Evolutionary conservation across 2,888 invertebrate genomes (phyloP).

Genomic region (Podotricha telesiphe): DNA sequence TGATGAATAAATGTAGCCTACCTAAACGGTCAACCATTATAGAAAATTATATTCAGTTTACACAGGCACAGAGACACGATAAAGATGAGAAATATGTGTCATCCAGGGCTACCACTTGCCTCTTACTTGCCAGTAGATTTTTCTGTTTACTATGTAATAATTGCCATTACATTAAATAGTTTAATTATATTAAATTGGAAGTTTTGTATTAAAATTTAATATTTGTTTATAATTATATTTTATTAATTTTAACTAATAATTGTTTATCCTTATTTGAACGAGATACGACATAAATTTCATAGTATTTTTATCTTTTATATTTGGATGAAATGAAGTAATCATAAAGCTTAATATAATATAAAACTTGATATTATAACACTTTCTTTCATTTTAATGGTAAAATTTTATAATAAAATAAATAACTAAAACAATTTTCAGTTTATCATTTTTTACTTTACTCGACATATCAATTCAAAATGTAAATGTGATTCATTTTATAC

Average conservation of each 20-base stretch:
- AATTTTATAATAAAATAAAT: too few relatives aligned
- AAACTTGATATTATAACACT: too few relatives aligned
- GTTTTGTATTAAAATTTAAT: not conserved
- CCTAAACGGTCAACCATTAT: constrained; percentile 83
- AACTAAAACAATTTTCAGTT: too few relatives aligned
- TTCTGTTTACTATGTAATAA: not conserved
- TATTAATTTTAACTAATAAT: too few relatives aligned
- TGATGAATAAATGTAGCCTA: constrained; percentile 53
- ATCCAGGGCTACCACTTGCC: constrained; percentile 29
- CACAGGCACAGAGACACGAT: constrained; percentile 53
- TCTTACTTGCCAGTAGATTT: constrained; percentile 1
- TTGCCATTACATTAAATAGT: constrained; percentile 4
- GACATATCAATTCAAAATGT: not conserved
- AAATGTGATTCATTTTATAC: constrained; percentile 20
- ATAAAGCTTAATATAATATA: too few relatives aligned
- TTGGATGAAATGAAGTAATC: too few relatives aligned
- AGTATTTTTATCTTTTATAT: too few relatives aligned
- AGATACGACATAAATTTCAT: too few relatives aligned
- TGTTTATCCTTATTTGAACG: too few relatives aligned
- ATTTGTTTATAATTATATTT: too few relatives aligned
- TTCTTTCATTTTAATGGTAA: not conserved
- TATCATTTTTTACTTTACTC: not conserved
- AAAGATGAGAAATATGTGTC: constrained; percentile 44
- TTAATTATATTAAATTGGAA: not conserved
- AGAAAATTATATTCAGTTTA: constrained; percentile 61